Evolutionary conservation across 2,797 vertebrate genomes (phyloP).

Genomic region (Tokudaia tokunoshimensis): DNA sequence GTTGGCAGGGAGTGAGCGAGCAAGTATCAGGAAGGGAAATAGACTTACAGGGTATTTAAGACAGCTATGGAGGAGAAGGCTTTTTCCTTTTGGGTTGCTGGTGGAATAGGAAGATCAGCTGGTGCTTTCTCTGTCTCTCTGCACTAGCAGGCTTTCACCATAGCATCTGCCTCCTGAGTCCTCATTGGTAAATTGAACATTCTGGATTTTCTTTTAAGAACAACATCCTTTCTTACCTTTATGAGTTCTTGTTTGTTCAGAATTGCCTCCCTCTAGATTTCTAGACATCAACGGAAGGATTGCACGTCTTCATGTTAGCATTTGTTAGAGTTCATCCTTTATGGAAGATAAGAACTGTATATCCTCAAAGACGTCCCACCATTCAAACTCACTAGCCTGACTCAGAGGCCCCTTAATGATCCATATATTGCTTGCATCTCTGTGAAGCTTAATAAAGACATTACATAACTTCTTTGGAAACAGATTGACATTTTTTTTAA

Average conservation of each 20-base stretch:
- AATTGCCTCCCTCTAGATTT: background rate
- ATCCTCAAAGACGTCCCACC: background rate
- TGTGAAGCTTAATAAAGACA: background rate
- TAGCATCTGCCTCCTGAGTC: background rate
- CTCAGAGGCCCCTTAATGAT: background rate
- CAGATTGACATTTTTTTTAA: background rate
- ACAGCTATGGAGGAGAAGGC: too few species aligned
- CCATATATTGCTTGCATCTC: background rate
- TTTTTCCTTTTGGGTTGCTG: background rate
- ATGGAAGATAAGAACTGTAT: background rate
- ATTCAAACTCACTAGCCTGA: constrained; percentile 8
- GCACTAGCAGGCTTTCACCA: too few species aligned
- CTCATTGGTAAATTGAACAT: background rate
- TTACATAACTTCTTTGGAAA: background rate
- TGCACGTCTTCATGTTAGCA: background rate
- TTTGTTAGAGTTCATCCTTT: background rate
- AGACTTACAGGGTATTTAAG: too few species aligned
- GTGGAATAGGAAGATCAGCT: background rate
- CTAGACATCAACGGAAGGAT: background rate
- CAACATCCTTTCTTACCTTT: background rate
- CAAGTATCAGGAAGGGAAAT: too few species aligned
- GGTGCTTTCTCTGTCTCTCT: too few species aligned
- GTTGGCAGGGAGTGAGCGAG: too few species aligned
- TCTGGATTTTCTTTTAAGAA: background rate
- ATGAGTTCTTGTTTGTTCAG: background rate